phyloP scores from a whole-genome alignment of 2,888 invertebrate species.

The Drosophila robusta region DNA sequence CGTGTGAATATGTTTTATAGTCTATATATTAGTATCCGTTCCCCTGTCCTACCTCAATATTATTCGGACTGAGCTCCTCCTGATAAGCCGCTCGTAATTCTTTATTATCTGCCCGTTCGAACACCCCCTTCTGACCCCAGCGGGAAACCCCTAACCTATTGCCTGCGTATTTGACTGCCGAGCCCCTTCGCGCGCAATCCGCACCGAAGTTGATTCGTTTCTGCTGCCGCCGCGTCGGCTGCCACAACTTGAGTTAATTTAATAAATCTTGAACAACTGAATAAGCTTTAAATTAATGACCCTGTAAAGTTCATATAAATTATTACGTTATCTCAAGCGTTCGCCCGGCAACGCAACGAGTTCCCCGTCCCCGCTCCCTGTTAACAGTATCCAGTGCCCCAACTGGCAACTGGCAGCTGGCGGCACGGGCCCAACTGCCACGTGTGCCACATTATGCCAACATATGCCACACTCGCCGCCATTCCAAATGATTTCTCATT shows the following conservation, averaged over 20 bases:
- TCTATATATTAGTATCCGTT: too few species aligned
- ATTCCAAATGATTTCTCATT: slow-evolving; percentile 75
- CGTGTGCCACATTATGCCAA: slow-evolving; percentile 65
- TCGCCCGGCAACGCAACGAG: slow-evolving; percentile 33
- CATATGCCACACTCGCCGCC: slow-evolving; percentile 51
- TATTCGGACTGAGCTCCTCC: neutral
- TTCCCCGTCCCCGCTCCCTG: neutral
- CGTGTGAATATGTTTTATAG: neutral
- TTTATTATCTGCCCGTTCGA: slow-evolving; percentile 19
- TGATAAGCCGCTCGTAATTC: slow-evolving; percentile 12
- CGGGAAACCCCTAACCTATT: slow-evolving; percentile 24
- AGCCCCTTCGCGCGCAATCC: neutral
- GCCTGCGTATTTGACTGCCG: slow-evolving; percentile 21
- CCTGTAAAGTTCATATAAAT: slow-evolving; percentile 83
- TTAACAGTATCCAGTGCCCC: slow-evolving; percentile 5
- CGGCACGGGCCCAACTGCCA: slow-evolving; percentile 24
- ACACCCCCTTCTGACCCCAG: slow-evolving; percentile 1
- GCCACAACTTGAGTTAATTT: slow-evolving; percentile 83
- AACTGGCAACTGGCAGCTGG: slow-evolving; percentile 49
- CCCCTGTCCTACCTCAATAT: neutral
- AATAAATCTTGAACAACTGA: slow-evolving; percentile 84
- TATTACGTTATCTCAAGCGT: slow-evolving; percentile 73
- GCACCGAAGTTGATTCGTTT: slow-evolving; percentile 5
- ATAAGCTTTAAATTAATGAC: slow-evolving; percentile 84
- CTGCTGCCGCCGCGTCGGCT: slow-evolving; percentile 36